These are phyloP conservation scores for Andrena bicolor DNA, from an alignment of 2,888 invertebrate genomes.

Conservation along the genomic window DNA sequence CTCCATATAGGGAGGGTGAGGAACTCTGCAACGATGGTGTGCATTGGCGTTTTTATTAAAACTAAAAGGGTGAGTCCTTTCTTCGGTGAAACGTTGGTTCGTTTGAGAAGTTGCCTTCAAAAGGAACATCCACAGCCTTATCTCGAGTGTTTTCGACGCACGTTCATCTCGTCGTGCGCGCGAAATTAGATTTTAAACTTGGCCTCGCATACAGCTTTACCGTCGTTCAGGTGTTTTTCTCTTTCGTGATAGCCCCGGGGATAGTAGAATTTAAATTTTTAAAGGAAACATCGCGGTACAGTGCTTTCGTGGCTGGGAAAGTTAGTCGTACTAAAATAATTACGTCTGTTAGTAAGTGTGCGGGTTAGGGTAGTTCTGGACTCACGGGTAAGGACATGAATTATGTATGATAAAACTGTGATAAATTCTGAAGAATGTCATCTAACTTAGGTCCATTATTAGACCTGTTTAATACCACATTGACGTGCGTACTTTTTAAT, in stretches of 20 bases:
- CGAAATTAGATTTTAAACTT: slow-evolving; percentile 59
- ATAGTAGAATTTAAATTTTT: slow-evolving; percentile 26
- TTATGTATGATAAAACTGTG: background rate
- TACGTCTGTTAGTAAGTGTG: background rate
- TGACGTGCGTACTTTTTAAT: no score
- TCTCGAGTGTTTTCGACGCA: slow-evolving; percentile 31
- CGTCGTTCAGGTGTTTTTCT: slow-evolving; percentile 1
- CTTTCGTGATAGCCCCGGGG: background rate
- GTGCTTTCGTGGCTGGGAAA: background rate
- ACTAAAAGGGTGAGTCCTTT: slow-evolving; percentile 1
- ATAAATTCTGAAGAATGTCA: background rate
- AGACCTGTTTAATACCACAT: no score
- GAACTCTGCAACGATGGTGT: background rate
- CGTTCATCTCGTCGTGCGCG: slow-evolving; percentile 14
- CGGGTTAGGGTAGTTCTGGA: background rate
- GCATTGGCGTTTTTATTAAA: slow-evolving; percentile 1
- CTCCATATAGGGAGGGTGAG: slow-evolving; percentile 25
- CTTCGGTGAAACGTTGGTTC: slow-evolving; percentile 28
- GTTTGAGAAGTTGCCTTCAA: slow-evolving; percentile 55
- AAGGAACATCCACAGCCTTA: slow-evolving; percentile 35
- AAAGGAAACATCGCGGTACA: slow-evolving; percentile 15
- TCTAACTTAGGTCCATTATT: no score
- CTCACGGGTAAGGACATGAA: background rate
- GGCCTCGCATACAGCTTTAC: slow-evolving; percentile 7
- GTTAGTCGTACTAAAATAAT: slow-evolving; percentile 21